Base-by-base conservation (phyloP, 2,888 invertebrate species). In the Ashinkailepas kermadecensis region DNA sequence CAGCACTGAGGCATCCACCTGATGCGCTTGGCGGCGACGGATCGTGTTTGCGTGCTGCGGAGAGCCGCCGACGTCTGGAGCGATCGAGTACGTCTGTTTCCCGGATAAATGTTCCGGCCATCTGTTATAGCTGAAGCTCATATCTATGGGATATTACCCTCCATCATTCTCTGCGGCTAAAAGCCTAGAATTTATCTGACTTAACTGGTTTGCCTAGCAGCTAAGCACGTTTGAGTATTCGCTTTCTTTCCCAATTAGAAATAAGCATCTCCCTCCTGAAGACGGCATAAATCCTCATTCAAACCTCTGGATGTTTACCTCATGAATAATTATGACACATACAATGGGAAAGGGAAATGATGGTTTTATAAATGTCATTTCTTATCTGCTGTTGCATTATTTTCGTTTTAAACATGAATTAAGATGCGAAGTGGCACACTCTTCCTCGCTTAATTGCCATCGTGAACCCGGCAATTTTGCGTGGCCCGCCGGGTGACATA, bases 311-410 rank as follows among this genome's bases (percentile, higher is more conserved):
- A 12, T 74, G 74, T 74, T 74, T 74, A 74, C 74, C 74, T 74
- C 74, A 74, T 74, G 74, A 74, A 74, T 74, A 74, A 74, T 74
- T 74, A 74, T 74, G 74, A 74, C 74, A 54, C 74, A 74, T 15
- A 74, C 74, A 74, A 74, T 74, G 54, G 18, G 74, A 74, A 54
- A 74, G 74, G 74, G 74, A 74, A 74, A 74, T 74, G 54, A 57
- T 78, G 58, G 78, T 78, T 78, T 78, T 58, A 78, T 78, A 78
- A 58, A 58, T 78, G 78, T 78, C 58, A 78, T 78, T 74, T 54
- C 54, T 39, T 74, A 74, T 74, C 74, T 74, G 74, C 54, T 74
- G 74, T 74, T 74, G 54, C 74, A 74, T 15, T 74, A 74, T 74
- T 74, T 74, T 39, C 74, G 78, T 56, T 78, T 78, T 58, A 78